Evolutionary conservation across 2,797 vertebrate genomes (phyloP), one percentile per base, ranked within the genome.

Genomic region (Takifugu rubripes): DNA sequence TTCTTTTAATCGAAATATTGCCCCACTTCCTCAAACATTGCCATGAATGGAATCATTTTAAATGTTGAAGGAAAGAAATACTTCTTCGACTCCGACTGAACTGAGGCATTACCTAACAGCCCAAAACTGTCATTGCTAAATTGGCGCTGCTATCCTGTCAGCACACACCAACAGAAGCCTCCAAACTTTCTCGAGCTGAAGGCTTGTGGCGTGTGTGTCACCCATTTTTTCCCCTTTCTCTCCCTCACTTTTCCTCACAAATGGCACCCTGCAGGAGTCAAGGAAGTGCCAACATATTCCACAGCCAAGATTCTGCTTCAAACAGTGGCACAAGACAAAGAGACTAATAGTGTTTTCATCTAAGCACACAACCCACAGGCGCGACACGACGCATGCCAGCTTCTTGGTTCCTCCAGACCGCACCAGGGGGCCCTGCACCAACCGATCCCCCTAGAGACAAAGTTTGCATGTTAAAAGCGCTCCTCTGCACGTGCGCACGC

Each of bases 301-400:
- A 70, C 26, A 66, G 84, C 80, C 84, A 84, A 73, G 75, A 77
- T 48, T 72, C 69, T 63, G 79, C 72, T 73, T 85, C 83, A 78
- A 79, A 84, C 68, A 78, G 75, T 79, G 82, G 82, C 83, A 81
- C 71, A 79, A 87, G 75, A 83, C 83, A 85, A 87, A 88, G 81
- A 87, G 84, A 89, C 84, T 85, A 78, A 86, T 87, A 77, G 78
- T 81, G 82, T 87, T 87, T 86, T 87, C 76, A 88, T 89, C 74
- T 77, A 75, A 88, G 78, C 81, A 83, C 77, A 81, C 79, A 86
- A 87, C 82, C 84, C 69, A 56, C 70, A 79, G 87, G 83, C 84
- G 42, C 76, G 77, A 84, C 86, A 87, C 81, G 85, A 87, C 79
- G 78, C 78, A 82, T 68, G 78, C 85, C 81, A 89, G 75, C 84